phyloP scores from a whole-genome alignment of 2,888 invertebrate genomes.

The Carterocephalus palaemon region DNA sequence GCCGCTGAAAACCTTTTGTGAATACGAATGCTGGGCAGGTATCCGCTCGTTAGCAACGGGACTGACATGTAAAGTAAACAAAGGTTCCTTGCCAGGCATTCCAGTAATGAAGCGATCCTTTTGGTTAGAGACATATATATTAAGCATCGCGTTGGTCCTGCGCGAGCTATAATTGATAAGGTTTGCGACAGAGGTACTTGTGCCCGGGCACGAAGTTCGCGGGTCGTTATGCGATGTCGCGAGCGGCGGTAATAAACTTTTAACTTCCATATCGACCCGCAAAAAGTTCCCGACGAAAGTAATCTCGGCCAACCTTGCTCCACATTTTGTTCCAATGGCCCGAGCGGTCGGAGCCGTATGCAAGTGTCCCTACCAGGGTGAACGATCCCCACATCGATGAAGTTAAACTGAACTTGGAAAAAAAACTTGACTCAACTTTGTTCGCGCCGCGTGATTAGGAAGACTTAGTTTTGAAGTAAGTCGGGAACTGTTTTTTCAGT shows the following conservation, averaged over 20 bases:
- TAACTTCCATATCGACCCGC: slow-evolving; percentile 72
- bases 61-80: slow-evolving; percentile 77
- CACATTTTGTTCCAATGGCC: slow-evolving; percentile 74
- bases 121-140: slow-evolving; percentile 20
- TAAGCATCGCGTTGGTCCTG: slow-evolving; percentile 3
- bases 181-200: slow-evolving; percentile 25
- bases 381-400: slow-evolving; percentile 77
- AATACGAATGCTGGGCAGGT: slow-evolving; percentile 77
- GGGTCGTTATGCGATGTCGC: slow-evolving; percentile 40
- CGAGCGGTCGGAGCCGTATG: slow-evolving; percentile 64
- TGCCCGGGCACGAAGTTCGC: slow-evolving; percentile 11
- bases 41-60: slow-evolving; percentile 73
- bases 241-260: slow-evolving; percentile 62
- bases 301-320: slow-evolving; percentile 75
- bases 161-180: slow-evolving; percentile 38
- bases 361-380: slow-evolving; percentile 77
- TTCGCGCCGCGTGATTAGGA: slow-evolving; percentile 77
- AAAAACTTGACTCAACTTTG: slow-evolving; percentile 72
- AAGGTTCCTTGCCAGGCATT: slow-evolving; percentile 46
- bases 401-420: slow-evolving; percentile 76
- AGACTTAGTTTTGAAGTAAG: slow-evolving; percentile 78
- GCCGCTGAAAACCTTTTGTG: slow-evolving; percentile 75
- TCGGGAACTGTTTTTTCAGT: slow-evolving; percentile 75
- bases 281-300: slow-evolving; percentile 73
- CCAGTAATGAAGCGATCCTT: slow-evolving; percentile 38